phyloP scores from a whole-genome alignment of 2,113 vertebrate species.

The Gnathonemus echidnorhynchus region DNA sequence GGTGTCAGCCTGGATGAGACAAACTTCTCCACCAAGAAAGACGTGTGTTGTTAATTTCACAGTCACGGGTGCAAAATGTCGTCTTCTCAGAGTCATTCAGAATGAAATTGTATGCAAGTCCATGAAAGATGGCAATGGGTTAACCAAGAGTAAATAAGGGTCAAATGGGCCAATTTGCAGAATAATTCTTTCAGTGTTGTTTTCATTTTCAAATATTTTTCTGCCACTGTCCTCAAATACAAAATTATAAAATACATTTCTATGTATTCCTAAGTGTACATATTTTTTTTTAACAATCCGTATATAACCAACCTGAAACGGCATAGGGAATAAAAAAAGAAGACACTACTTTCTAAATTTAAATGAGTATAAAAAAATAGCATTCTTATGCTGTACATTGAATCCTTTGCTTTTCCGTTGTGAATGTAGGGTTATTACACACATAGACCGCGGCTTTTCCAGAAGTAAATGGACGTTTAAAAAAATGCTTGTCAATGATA shows the following conservation, averaged over 20 bases:
- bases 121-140: neutral
- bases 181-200: neutral
- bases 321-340: neutral
- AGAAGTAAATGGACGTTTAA: neutral
- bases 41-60: neutral
- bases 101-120: slow-evolving; percentile 2
- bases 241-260: neutral
- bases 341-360: neutral
- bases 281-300: neutral
- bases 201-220: neutral
- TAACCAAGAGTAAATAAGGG: neutral
- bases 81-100: neutral
- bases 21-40: neutral
- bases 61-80: no score
- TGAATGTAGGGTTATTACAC: neutral
- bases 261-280: slow-evolving; percentile 5
- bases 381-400: neutral
- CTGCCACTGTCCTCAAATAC: neutral
- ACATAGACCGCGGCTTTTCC: neutral
- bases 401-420: neutral
- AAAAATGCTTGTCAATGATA: neutral
- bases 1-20: neutral
- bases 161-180: neutral
- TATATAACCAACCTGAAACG: neutral
- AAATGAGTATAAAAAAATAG: neutral